Evolutionary conservation across 2,113 vertebrate genomes (phyloP), one percentile per base, ranked within the genome.

Genomic region (Onychostruthus taczanowskii): DNA sequence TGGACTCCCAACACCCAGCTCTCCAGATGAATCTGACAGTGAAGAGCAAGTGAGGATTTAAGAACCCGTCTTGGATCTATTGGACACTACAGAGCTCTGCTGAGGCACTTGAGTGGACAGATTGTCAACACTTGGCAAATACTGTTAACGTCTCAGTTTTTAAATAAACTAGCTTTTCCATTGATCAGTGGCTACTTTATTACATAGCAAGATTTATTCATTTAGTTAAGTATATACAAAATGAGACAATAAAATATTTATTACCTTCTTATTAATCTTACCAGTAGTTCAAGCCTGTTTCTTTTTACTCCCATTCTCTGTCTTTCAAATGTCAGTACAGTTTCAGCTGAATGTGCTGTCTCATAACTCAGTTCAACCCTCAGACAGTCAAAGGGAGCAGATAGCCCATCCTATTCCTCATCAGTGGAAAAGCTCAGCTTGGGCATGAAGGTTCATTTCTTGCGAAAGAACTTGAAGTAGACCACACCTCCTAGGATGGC

Each of bases 381-480:
- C 59, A 46, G 67, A 7, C 52, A 58, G 33, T n/a, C 84, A 49
- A 20, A 61, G 30, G 78, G 64, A 88, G 52, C 47, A 86, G 87
- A 44, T 3, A 64, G 46, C 46, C 62, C 62, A 6, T 50, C 46
- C 15, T 2, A 0, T 52, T 95, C 92, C 84, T 87, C 86, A 55
- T 0, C 19, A 35, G 24, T 21, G 39, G 73, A 66, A 75, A 88
- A 94, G 84, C 28, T 81, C 67, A 78, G 89, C 84, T 91, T 30
- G 10, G 59, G 78, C 61, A 39, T 10, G 39, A 64, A 88, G 58
- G 44, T 63, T 98, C 95, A 98, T 31, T 39, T 95, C 80, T 94
- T 95, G 35, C 93, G 97, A 84, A 99, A 99, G 97, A 99, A 99
- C 96, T 99, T 99, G 83, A 99, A 97, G 97, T 99, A 99, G 68